Percentiles rank a stretch among this genome's conserved stretches.
These are phyloP conservation scores for Masnerella sp. DNA, from an alignment of 2,888 invertebrate genomes.

Conservation along the genomic window DNA sequence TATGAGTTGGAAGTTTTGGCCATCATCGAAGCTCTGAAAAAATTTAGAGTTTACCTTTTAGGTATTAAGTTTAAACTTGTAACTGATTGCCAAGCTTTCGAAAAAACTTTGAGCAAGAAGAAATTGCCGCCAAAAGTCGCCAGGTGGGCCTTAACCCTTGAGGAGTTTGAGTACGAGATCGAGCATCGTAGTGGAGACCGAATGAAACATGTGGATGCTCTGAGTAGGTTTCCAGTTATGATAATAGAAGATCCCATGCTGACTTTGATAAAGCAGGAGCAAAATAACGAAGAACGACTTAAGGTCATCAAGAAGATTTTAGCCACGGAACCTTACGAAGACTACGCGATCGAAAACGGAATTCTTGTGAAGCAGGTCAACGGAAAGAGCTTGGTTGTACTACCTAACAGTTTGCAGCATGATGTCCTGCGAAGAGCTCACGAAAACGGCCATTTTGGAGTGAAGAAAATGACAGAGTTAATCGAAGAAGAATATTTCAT, in stretches of 20 bases:
- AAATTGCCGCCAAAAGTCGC: conserved; percentile 14
- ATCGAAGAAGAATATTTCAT: conserved; percentile 45
- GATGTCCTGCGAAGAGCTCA: conserved; percentile 36
- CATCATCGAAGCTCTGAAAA: conserved; percentile 4
- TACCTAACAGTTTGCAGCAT: conserved; percentile 39
- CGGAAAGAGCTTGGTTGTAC: conserved; percentile 1
- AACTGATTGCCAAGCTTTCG: conserved; percentile 19
- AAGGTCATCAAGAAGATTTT: conserved; percentile 5
- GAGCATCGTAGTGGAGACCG: conserved; percentile 12
- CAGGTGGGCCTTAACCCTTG: conserved; percentile 14
- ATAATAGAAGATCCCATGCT: conserved; percentile 30
- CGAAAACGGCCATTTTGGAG: conserved; percentile 50
- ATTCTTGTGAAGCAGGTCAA: conserved; percentile 1
- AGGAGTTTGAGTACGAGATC: conserved; percentile 20
- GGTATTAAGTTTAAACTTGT: conserved; percentile 11
- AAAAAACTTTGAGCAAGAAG: conserved; percentile 5
- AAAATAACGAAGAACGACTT: conserved; percentile 17
- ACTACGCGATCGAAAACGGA: conserved; percentile 32
- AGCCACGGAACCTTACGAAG: conserved; percentile 23
- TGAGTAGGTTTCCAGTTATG: conserved; percentile 52
- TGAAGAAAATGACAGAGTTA: conserved; percentile 37
- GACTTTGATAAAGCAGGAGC: conserved; percentile 20
- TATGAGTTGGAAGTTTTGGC: conserved; percentile 19
- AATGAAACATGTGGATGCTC: conserved; percentile 44
- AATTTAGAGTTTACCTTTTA: conserved; percentile 9